A percentile compares a stretch with the other conserved stretches of the same genome.
These are phyloP conservation scores for Fulica atra DNA, from an alignment of 2,113 vertebrate genomes.

Conservation along the genomic window DNA sequence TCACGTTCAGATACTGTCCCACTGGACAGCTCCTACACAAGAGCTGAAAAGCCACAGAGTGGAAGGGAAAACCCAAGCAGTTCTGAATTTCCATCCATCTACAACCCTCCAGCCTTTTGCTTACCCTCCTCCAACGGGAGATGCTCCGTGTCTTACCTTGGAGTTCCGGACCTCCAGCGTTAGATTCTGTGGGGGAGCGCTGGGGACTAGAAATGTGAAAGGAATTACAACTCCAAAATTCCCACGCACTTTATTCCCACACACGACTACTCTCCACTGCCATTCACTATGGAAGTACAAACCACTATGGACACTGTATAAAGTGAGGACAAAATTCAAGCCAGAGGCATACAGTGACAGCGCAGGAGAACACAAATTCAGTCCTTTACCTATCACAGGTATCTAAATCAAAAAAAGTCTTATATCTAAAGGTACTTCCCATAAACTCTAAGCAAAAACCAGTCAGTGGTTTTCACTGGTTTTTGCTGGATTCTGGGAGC, in stretches of 20 bases:
- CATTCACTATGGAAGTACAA: not conserved
- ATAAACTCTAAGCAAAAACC: not conserved
- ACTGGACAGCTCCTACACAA: not conserved
- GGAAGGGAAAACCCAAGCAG: not conserved
- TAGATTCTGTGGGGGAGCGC: constrained; percentile 92
- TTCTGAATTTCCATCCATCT: not conserved
- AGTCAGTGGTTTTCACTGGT: too few species aligned
- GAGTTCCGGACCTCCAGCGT: constrained; percentile 95
- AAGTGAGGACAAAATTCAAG: not conserved
- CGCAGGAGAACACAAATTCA: not conserved
- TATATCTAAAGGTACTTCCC: not conserved
- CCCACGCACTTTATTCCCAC: not conserved
- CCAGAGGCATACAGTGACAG: not conserved
- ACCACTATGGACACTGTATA: not conserved
- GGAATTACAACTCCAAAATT: not conserved
- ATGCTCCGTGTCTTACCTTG: constrained; percentile 82
- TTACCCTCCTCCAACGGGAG: not conserved
- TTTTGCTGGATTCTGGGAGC: not conserved
- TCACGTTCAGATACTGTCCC: not conserved
- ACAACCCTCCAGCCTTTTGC: not conserved
- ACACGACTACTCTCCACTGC: not conserved
- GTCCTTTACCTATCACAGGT: not conserved
- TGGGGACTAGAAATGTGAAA: constrained; percentile 83
- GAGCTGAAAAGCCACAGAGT: not conserved
- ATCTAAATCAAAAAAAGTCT: not conserved